Evolutionary conservation across 2,888 invertebrate species (phyloP).

Genomic region (Oscheius onirici): DNA sequence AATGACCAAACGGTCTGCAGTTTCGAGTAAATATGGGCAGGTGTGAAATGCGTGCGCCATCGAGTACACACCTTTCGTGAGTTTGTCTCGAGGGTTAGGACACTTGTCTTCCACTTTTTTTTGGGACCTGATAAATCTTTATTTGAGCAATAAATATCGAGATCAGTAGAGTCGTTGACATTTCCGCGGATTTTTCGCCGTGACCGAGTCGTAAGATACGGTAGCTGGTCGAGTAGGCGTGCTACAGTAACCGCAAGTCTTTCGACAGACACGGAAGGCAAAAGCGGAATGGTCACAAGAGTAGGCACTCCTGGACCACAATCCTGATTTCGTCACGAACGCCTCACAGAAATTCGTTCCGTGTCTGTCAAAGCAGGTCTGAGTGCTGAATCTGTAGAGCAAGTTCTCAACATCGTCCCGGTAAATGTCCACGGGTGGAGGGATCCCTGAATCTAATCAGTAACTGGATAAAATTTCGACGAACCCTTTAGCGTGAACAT

Average conservation of each 20-base stretch:
- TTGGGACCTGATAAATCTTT: slow-evolving; percentile 10
- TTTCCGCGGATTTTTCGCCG: slow-evolving; percentile 56
- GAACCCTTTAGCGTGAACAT: slow-evolving; percentile 49
- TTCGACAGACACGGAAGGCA: slow-evolving; percentile 61
- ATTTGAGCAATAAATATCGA: neutral
- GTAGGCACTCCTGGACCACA: slow-evolving; percentile 51
- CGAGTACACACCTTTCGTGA: slow-evolving; percentile 20
- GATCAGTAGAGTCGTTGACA: slow-evolving; percentile 56
- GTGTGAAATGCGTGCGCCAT: slow-evolving; percentile 34
- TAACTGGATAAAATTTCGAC: neutral
- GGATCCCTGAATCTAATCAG: slow-evolving; percentile 34
- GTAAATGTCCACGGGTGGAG: slow-evolving; percentile 55
- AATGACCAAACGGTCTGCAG: slow-evolving; percentile 22
- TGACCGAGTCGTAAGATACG: slow-evolving; percentile 51
- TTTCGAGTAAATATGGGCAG: slow-evolving; percentile 33
- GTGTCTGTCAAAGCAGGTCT: slow-evolving; percentile 58
- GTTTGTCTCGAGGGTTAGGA: slow-evolving; percentile 22
- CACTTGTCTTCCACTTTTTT: slow-evolving; percentile 17
- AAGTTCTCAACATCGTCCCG: slow-evolving; percentile 58
- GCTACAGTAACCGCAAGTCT: slow-evolving; percentile 62
- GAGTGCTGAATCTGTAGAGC: slow-evolving; percentile 47
- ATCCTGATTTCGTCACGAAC: slow-evolving; percentile 46
- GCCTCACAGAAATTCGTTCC: slow-evolving; percentile 56
- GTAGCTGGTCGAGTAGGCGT: slow-evolving; percentile 44
- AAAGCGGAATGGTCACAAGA: slow-evolving; percentile 61